Evolutionary conservation across 37 sponge, comb jelly and placozoan genomes (phyloP).

Genomic region (Hormiphora californensis): DNA sequence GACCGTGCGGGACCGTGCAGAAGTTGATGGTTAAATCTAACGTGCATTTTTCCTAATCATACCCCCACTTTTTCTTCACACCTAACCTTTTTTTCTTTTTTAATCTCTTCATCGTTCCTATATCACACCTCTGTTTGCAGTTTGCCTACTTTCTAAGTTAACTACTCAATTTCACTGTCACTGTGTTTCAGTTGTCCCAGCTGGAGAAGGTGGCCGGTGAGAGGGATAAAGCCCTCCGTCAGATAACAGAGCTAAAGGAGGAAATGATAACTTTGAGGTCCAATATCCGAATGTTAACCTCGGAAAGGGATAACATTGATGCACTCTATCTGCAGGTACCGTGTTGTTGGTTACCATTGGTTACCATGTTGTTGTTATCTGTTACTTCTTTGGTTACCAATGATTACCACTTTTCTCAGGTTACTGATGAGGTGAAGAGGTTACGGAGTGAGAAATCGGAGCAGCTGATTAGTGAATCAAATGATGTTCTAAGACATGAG

Average conservation of each 20-base stretch:
- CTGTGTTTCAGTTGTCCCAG: neutral
- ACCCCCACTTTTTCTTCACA: too few relatives aligned
- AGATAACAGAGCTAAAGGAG: slow-evolving; percentile 6
- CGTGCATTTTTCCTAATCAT: too few relatives aligned
- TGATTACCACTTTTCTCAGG: slow-evolving; percentile 41
- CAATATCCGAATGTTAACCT: slow-evolving; percentile 5
- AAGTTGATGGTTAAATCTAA: too few relatives aligned
- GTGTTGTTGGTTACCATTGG: neutral
- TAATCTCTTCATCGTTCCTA: too few relatives aligned
- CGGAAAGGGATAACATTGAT: slow-evolving; percentile 45
- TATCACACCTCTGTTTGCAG: too few relatives aligned
- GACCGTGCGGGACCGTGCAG: too few relatives aligned
- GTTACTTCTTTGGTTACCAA: neutral
- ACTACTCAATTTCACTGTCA: neutral
- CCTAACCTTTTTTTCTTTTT: too few relatives aligned
- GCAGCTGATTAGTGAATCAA: neutral
- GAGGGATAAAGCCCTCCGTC: neutral
- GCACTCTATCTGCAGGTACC: slow-evolving; percentile 48
- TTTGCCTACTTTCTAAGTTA: too few relatives aligned
- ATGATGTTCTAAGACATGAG: neutral
- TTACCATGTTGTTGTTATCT: neutral
- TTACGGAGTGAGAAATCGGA: slow-evolving; percentile 56
- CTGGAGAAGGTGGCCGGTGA: slow-evolving; percentile 1
- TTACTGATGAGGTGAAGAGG: slow-evolving; percentile 63
- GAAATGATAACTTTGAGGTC: slow-evolving; percentile 4